Conservation (phyloP, 1,140 invertebrate genomes). For the Penaeus chinensis region DNA sequence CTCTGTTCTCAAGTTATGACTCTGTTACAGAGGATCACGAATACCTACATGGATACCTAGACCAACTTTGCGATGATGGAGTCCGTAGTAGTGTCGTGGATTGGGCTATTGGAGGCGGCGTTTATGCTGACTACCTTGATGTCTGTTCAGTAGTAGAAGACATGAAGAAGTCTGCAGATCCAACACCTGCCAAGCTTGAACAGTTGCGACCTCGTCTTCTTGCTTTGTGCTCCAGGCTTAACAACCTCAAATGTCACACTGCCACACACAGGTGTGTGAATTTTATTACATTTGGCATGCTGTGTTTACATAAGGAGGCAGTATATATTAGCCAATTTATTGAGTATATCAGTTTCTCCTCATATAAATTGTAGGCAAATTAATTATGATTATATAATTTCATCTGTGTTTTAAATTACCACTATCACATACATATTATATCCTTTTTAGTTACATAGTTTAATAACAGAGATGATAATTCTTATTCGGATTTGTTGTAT, state of each 20-base stretch:
- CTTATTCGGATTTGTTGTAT: too few species aligned
- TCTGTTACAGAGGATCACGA: conserved; percentile 74
- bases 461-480: too few species aligned
- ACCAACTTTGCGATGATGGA: conserved; percentile 37
- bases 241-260: conserved; percentile 74
- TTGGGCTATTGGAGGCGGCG: conserved; percentile 69
- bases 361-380: neutral
- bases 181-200: conserved; percentile 74
- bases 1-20: neutral
- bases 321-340: neutral
- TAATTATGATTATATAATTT: neutral
- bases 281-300: conserved; percentile 9
- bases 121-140: conserved; percentile 70
- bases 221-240: conserved; percentile 75
- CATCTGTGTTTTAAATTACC: too few species aligned
- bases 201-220: conserved; percentile 75
- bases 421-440: too few species aligned
- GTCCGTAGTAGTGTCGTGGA: conserved; percentile 65
- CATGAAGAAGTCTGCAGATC: conserved; percentile 70
- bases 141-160: conserved; percentile 68
- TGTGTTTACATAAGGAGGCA: too few species aligned
- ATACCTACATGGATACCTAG: conserved; percentile 69
- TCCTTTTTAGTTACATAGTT: too few species aligned
- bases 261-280: conserved; percentile 74
- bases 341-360: neutral